Base-by-base conservation (phyloP, 2,113 vertebrate genomes). In the Zeus faber region DNA sequence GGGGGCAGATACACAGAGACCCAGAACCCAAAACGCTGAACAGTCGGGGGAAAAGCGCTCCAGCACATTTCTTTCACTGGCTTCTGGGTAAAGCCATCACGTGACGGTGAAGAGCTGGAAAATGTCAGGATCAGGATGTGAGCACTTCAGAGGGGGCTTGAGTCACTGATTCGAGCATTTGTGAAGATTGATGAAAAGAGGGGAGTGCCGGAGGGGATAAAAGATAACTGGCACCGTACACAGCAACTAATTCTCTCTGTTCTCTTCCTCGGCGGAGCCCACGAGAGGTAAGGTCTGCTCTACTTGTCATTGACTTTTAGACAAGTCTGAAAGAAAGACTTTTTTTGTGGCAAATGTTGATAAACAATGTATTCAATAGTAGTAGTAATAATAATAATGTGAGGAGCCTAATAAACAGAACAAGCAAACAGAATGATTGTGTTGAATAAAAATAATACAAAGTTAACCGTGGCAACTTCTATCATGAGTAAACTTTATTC, bases 221-320 rank as follows among this genome's bases (percentile, higher is more conserved):
- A 71, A 72, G 59, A 70, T 50, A 51, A 51, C 52, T 2, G 10
- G 17, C 5, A 29, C 17, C 8, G 27, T 25, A n/a, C 17, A 3
- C 50, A 37, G 29, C 16, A 44, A 14, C 46, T 17, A 25, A 0
- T 44, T 18, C n/a, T 55, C 39, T 65, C 18, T 25, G 10, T 53
- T 70, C 53, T 62, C 16, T 64, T 24, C n/a, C n/a, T n/a, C 72
- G 26, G 39, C 23, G 1, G 23, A 57, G 29, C 10, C 16, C 2
- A 29, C 54, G 1, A 14, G 39, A 80, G 83, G 85, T 87, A 73
- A 75, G 85, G 57, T 65, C 49, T 52, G 6, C 40, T 40, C n/a
- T n/a, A n/a, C n/a, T n/a, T n/a, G n/a, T n/a, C n/a, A n/a, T n/a
- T n/a, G n/a, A n/a, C n/a, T n/a, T n/a, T n/a, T n/a, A n/a, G n/a